Evolutionary conservation across 37 sponge, comb jelly and placozoan genomes (phyloP), one percentile per base, ranked within the genome.

Genomic region (Crambe crambe): DNA sequence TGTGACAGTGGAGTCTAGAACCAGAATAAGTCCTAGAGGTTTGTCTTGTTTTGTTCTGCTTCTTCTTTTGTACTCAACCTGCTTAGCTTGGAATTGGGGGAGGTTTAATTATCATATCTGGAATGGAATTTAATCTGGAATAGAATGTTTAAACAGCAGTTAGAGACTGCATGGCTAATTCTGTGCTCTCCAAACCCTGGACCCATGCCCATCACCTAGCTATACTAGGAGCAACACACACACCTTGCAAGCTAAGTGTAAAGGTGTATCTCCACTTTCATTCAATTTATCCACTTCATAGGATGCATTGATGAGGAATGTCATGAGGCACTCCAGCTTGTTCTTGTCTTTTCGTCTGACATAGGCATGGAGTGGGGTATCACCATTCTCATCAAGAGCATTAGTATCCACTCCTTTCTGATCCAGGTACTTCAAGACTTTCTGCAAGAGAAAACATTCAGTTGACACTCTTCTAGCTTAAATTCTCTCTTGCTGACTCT

Each of bases 301-400:
- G 5, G 3, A 4, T 60, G 34, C 42, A 31, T 73, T 26, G 39
- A 75, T 75, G 58, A 75, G 41, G 76, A 60, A 58, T 8, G 76
- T 36, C 60, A 59, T 37, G 76, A 59, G 76, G 41, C 76, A 75
- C 1, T 75, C 62, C 25, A 75, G 35, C 41, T 75, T 75, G 41
- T 37, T 35, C 62, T 75, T 75, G 76, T 75, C 76, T 22, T 58
- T 60, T 32, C 76, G n/a, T 56, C 54, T 58, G 20, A 75, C 76
- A 59, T 61, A 75, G 21, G 60, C 60, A 38, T 75, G 76, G 29
- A 60, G 60, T 36, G 76, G 76, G 0, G 41, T 21, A n/a, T 75
- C 76, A 2, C 76, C 76, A 36, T 60, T 75, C 15, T 36, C 8
- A 32, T 75, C 76, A 61, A 1, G 15, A 47, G 60, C 41, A 37